phyloP scores from a whole-genome alignment of 2,797 vertebrate genomes.

The Periparus ater region DNA sequence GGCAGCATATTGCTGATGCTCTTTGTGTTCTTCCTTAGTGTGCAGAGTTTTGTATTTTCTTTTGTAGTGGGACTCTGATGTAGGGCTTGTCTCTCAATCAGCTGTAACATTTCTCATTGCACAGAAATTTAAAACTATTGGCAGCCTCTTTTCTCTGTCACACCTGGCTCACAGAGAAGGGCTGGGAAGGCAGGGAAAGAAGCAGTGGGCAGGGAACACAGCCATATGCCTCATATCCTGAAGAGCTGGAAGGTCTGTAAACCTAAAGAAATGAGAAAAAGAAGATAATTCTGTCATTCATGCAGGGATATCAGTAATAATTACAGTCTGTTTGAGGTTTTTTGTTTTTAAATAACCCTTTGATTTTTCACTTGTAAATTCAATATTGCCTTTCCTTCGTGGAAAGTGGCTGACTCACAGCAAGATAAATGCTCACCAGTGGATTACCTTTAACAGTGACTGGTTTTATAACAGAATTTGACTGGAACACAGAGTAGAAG shows the following conservation, averaged over 20 bases:
- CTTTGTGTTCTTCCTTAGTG: not conserved
- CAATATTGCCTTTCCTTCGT: not conserved
- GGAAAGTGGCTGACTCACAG: not conserved
- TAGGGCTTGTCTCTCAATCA: not conserved
- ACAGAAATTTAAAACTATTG: not conserved
- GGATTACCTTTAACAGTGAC: not conserved
- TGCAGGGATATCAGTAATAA: not conserved
- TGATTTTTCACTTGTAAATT: not conserved
- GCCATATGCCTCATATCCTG: not conserved
- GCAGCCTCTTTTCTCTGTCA: not conserved
- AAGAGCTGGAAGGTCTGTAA: not conserved
- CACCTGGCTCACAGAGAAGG: not conserved
- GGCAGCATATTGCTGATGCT: not conserved
- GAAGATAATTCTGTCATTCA: not conserved
- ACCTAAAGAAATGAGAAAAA: not conserved
- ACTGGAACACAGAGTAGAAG: not conserved
- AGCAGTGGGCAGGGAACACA: not conserved
- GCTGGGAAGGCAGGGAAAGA: not conserved
- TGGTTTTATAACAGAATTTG: not conserved
- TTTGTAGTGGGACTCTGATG: not conserved
- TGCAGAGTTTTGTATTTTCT: not conserved
- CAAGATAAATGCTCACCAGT: not conserved
- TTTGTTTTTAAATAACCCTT: not conserved
- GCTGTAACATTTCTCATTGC: not conserved
- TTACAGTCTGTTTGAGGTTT: not conserved